phyloP scores from a whole-genome alignment of 2,113 vertebrate species.

The Chloropsis cyanopogon region DNA sequence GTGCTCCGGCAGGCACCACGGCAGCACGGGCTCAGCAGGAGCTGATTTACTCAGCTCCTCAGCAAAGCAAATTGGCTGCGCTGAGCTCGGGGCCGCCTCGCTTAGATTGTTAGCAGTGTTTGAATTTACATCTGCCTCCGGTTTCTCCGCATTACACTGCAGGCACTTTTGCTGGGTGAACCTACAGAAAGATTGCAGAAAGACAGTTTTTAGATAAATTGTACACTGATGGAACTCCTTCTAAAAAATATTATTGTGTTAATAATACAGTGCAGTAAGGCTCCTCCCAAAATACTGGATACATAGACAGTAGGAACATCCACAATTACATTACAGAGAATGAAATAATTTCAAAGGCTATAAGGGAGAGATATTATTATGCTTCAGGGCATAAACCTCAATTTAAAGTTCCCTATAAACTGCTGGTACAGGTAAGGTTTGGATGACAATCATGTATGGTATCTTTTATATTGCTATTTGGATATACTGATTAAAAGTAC shows the following conservation, averaged over 20 bases:
- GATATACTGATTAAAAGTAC: neutral
- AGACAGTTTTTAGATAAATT: neutral
- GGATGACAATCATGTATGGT: neutral
- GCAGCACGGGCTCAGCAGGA: slow-evolving; percentile 1
- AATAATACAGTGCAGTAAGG: neutral
- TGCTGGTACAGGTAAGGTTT: neutral
- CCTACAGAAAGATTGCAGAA: neutral
- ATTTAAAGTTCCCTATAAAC: neutral
- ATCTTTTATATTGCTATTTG: neutral
- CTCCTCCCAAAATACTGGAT: neutral
- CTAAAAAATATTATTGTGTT: neutral
- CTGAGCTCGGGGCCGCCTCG: neutral
- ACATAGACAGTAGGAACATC: neutral
- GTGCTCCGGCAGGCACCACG: neutral
- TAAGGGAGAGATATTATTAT: neutral
- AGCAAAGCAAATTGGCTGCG: slow-evolving; percentile 8
- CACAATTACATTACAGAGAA: neutral
- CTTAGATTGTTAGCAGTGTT: neutral
- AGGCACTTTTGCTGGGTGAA: neutral
- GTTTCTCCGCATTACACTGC: neutral
- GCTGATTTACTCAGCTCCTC: slow-evolving; percentile 17
- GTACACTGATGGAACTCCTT: neutral
- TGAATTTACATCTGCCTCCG: neutral
- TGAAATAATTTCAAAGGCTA: neutral
- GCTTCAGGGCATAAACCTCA: neutral